These are phyloP conservation scores for Vulpes vulpes DNA, from an alignment of 2,113 vertebrate genomes.

Conservation along the genomic window DNA sequence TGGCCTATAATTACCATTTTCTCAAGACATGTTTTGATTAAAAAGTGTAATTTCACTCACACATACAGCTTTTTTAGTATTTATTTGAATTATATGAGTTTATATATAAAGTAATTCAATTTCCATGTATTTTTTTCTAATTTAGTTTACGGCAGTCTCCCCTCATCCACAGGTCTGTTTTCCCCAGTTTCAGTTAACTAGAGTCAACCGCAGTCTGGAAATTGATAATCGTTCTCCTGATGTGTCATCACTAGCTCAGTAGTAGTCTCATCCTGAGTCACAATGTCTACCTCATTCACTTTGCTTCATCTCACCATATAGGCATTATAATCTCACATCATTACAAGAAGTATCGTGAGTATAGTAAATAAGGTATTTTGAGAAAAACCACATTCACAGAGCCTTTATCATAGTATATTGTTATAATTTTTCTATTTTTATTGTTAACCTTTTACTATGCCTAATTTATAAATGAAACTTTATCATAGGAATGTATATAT, in stretches of 20 bases:
- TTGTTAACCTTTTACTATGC: not conserved
- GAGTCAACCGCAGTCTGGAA: not conserved
- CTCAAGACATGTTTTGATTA: not conserved
- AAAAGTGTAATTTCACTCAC: not conserved
- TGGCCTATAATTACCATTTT: not conserved
- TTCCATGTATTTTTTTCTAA: not conserved
- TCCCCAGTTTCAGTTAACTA: not conserved
- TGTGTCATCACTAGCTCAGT: not conserved
- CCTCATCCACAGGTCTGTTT: not conserved
- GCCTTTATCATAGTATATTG: not conserved
- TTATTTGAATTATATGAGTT: conserved; percentile 1
- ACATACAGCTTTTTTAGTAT: not conserved
- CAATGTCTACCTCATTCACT: not conserved
- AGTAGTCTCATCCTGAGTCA: not conserved
- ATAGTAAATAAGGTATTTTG: not conserved
- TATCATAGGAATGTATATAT: not conserved
- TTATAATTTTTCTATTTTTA: not conserved
- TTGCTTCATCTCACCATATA: not conserved
- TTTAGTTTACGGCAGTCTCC: not conserved
- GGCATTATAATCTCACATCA: not conserved
- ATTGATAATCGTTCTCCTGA: not conserved
- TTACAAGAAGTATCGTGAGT: not conserved
- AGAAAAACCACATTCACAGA: not conserved
- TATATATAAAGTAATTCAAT: not conserved
- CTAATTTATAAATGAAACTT: not conserved